Percentiles rank a stretch among this genome's conserved stretches.
These are phyloP conservation scores for Temnothorax curvispinosus DNA, from an alignment of 1,140 invertebrate genomes.

Conservation along the genomic window DNA sequence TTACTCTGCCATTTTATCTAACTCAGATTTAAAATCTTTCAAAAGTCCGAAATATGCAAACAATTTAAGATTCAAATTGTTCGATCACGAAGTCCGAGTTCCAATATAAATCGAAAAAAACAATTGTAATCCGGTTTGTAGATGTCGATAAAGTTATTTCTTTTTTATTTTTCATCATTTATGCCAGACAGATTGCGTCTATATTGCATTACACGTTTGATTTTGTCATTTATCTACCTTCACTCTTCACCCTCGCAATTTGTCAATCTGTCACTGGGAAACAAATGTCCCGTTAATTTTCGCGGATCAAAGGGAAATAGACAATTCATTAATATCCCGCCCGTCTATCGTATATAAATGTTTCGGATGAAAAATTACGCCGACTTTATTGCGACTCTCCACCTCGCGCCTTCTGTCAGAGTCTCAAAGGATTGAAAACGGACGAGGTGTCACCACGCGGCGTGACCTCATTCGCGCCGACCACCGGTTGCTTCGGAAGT, in stretches of 20 bases:
- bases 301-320: conserved; percentile 17
- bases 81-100: background rate
- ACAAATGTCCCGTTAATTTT: conserved; percentile 48
- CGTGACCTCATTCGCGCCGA: conserved; percentile 68
- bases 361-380: conserved; percentile 30
- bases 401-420: conserved; percentile 17
- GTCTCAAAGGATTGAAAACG: conserved; percentile 59
- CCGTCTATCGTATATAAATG: conserved; percentile 21
- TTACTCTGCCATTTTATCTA: background rate
- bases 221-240: conserved; percentile 40
- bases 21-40: background rate
- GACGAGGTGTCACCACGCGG: conserved; percentile 40
- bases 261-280: conserved; percentile 35
- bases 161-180: conserved; percentile 18
- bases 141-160: background rate
- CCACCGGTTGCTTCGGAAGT: conserved; percentile 73
- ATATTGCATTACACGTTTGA: background rate
- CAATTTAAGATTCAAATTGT: background rate
- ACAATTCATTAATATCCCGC: conserved; percentile 45
- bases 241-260: conserved; percentile 21
- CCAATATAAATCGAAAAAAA: background rate
- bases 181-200: background rate
- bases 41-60: background rate
- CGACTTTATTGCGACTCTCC: conserved; percentile 20
- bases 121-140: background rate